Conservation (phyloP, 2,113 vertebrate species). For the Emydocephalus ijimae region DNA sequence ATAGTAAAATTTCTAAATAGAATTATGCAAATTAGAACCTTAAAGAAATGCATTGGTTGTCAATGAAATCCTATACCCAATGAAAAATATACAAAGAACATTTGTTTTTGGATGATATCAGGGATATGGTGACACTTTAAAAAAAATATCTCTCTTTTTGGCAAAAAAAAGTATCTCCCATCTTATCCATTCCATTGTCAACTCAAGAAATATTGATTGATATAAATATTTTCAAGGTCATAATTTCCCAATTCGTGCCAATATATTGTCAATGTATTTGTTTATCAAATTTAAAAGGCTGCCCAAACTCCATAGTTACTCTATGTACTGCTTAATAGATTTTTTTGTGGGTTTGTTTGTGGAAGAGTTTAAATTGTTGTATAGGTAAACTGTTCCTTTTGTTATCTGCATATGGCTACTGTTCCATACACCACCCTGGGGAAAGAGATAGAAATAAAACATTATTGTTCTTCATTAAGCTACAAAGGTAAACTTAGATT, state of each 20-base stretch:
- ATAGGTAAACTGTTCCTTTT: not conserved
- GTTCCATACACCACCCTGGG: not conserved
- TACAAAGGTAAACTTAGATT: not conserved
- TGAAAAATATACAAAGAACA: not conserved
- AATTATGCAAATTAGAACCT: not conserved
- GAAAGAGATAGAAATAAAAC: accelerated
- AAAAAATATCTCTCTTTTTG: not conserved
- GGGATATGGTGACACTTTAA: not conserved
- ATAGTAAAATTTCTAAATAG: not conserved
- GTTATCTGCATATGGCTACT: not conserved
- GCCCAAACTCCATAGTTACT: not conserved
- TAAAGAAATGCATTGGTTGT: not conserved
- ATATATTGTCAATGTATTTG: not conserved
- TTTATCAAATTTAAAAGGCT: not conserved
- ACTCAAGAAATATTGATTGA: not conserved
- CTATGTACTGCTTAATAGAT: not conserved
- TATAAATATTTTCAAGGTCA: not conserved
- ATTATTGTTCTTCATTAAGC: accelerated
- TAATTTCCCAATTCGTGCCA: not conserved
- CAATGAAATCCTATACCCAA: not conserved
- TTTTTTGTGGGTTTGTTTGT: not conserved
- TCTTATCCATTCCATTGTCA: not conserved
- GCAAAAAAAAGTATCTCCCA: not conserved
- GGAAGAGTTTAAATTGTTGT: not conserved
- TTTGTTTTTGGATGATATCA: not conserved